Conservation (phyloP, 1,140 invertebrate genomes). For the Prorops nasuta region DNA sequence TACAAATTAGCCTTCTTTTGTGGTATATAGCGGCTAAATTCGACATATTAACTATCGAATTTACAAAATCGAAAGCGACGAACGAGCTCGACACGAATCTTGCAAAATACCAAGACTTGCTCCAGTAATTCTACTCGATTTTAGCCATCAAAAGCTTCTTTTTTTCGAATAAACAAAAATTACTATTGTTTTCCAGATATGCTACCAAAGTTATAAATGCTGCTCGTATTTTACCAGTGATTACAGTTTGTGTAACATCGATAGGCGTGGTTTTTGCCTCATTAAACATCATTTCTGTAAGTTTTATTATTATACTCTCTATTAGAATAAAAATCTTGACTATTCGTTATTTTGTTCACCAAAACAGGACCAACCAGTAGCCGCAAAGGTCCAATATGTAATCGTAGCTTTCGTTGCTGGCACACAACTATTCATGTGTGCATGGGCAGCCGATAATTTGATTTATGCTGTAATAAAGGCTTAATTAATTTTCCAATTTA, state of each 20-base stretch:
- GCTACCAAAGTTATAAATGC: constrained; percentile 14
- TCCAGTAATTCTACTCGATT: constrained; percentile 9
- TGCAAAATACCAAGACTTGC: constrained; percentile 13
- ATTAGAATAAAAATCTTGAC: constrained; percentile 6
- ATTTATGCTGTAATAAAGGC: constrained; percentile 19
- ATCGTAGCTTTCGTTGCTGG: constrained; percentile 13
- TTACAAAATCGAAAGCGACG: constrained; percentile 7
- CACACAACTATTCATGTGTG: constrained; percentile 29
- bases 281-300: constrained; percentile 23
- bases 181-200: constrained; percentile 12
- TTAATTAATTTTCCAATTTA: background rate
- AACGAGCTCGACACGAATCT: constrained; percentile 12
- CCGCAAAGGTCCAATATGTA: constrained; percentile 23
- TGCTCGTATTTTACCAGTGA: constrained; percentile 16
- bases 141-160: background rate
- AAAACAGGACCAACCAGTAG: constrained; percentile 13
- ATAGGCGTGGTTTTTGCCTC: constrained; percentile 21
- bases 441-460: constrained; percentile 30
- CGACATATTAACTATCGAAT: constrained; percentile 17
- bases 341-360: background rate
- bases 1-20: constrained; percentile 19
- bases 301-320: constrained; percentile 5
- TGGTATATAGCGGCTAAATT: constrained; percentile 24
- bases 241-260: constrained; percentile 14
- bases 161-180: background rate